Evolutionary conservation across 2,888 invertebrate genomes (phyloP), one percentile per base, ranked within the genome.

Genomic region (Syrista parreyssii): DNA sequence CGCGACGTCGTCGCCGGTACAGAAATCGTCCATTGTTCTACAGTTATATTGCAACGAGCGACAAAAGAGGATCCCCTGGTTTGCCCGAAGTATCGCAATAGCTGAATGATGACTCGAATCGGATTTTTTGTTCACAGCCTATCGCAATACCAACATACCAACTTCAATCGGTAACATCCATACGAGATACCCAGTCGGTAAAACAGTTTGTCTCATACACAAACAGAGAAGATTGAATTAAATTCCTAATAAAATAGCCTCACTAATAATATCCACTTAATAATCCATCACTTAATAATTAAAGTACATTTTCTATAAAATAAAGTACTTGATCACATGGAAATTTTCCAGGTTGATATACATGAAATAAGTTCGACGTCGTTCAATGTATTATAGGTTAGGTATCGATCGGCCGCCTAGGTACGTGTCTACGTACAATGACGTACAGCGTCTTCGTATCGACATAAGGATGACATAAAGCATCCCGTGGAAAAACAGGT

Each of bases 261-360:
- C 33, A 33, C 1, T 3, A 15, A 40, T 0, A 40, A 15, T 40
- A 1, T 6, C 40, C 15, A 40, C n/a, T n/a, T 4, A 9, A 40
- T 23, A 40, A 6, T 40, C 23, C n/a, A n/a, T n/a, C n/a, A n/a
- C n/a, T n/a, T n/a, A n/a, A n/a, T n/a, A n/a, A n/a, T n/a, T n/a
- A n/a, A n/a, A n/a, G n/a, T n/a, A n/a, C n/a, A n/a, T n/a, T 6
- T 1, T 23, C 12, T 2, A 1, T 55, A 6, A 23, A 9, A 55
- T 1, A 40, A 12, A 3, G 12, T 15, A 15, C 15, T 40, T 15
- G 0, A 12, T 23, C 23, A 1, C 23, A 0, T 9, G 55, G 0
- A 23, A 55, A 55, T 23, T 2, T 9, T 23, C 9, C 23, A 55
- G 55, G 55, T 23, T 23, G 55, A 55, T 55, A 23, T 23, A 55